Evolutionary conservation across 2,888 invertebrate species (phyloP).

Genomic region (Strigamia maritima): DNA sequence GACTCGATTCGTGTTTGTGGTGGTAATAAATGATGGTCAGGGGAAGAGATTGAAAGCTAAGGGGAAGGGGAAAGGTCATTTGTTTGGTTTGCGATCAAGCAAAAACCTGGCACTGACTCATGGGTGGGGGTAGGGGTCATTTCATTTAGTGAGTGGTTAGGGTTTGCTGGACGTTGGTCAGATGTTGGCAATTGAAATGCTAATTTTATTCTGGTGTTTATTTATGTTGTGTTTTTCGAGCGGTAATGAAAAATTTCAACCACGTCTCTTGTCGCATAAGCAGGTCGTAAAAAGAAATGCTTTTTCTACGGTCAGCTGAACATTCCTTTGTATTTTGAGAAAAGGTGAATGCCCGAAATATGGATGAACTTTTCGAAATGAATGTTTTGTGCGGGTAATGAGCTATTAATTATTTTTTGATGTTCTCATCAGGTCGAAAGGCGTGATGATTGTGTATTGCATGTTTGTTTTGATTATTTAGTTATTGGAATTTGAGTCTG

Average conservation of each 20-base stretch:
- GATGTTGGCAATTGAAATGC: background rate
- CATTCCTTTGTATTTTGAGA: background rate
- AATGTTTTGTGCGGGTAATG: background rate
- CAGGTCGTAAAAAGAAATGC: background rate
- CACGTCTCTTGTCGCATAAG: conserved; percentile 8
- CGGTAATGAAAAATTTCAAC: conserved; percentile 6
- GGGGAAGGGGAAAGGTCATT: conserved; percentile 25
- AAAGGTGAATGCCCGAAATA: background rate
- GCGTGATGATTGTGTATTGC: background rate
- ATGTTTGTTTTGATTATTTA: background rate
- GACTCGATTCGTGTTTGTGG: conserved; percentile 19
- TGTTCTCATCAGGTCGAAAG: background rate
- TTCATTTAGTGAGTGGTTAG: conserved; percentile 11
- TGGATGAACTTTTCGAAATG: background rate
- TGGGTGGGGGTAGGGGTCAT: background rate
- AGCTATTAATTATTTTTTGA: background rate
- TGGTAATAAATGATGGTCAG: conserved; percentile 19
- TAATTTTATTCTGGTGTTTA: conserved; percentile 1
- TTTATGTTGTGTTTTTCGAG: background rate
- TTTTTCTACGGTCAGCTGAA: conserved; percentile 6
- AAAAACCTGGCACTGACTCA: conserved; percentile 21
- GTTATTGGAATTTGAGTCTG: background rate
- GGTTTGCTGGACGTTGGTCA: conserved; percentile 7
- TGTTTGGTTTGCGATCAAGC: conserved; percentile 17
- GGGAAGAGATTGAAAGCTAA: conserved; percentile 30